Evolutionary conservation across 2,797 vertebrate species (phyloP), one percentile per base, ranked within the genome.

Genomic region (Streptopelia turtur): DNA sequence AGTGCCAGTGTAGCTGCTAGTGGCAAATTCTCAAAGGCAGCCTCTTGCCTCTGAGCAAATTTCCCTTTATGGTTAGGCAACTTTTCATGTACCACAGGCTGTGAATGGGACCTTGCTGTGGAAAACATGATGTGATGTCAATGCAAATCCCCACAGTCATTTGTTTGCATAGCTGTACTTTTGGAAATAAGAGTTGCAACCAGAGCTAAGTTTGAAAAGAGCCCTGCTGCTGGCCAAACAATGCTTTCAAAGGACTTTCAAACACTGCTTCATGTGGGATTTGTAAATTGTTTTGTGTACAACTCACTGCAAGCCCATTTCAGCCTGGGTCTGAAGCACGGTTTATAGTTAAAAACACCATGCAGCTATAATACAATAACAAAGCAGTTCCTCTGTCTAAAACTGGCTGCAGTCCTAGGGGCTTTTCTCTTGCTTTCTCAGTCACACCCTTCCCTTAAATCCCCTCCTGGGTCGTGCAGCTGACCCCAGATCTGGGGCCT

Each of bases 391-490:
- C 83, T 94, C 89, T 95, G 89, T 90, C 70, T 95, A 89, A 88
- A 85, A 66, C 66, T 94, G 87, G 94, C 74, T 0, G 0, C 66
- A 87, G 63, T 87, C 83, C 93, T 89, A 24, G 11, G 20, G 78
- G 71, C 33, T 85, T 93, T 94, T 85, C 83, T 90, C 41, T 82
- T 93, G 31, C 83, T 94, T 91, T 90, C 88, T 87, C 83, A 93
- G 93, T 74, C 90, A 87, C 94, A 93, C 93, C 95, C 95, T 94
- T 90, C 64, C 71, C 53, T 91, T 76, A 89, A 96, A 91, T 72
- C 88, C 81, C 49, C 85, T 90, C 57, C 83, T 85, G 83, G 64
- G 41, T 82, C 37, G 7, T 59, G 81, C 75, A 90, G 87, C 64
- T 89, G 71, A 94, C 64, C 59, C 3, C 53, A 59, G 55, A 60